Conservation (phyloP, 2,797 vertebrate genomes). For the Chelonia mydas region DNA sequence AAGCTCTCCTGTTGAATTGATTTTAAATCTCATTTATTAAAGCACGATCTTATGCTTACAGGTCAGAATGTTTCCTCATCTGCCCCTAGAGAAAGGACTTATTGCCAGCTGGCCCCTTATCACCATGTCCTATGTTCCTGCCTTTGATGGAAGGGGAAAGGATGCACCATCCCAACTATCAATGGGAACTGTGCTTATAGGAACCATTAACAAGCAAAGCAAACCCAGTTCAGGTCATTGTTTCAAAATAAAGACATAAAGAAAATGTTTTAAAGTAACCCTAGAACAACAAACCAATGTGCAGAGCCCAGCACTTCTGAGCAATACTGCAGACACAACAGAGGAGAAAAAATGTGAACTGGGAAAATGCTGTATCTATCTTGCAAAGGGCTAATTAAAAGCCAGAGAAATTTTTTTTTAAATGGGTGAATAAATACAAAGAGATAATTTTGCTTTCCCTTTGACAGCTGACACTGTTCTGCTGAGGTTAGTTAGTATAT, state of each 20-base stretch:
- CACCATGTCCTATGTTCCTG: neutral
- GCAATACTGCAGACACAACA: too few species aligned
- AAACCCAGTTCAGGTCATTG: neutral
- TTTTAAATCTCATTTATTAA: neutral
- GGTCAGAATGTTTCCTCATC: neutral
- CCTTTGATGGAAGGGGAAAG: neutral
- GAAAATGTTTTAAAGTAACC: neutral
- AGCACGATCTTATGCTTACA: neutral
- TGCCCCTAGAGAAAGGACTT: neutral
- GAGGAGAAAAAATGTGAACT: neutral
- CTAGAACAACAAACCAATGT: neutral
- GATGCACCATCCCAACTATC: neutral
- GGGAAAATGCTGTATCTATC: neutral
- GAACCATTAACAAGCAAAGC: neutral
- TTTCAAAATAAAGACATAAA: neutral
- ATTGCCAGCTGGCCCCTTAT: neutral
- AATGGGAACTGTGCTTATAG: neutral
- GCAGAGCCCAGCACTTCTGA: neutral
- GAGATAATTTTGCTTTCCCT: neutral
- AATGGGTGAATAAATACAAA: neutral
- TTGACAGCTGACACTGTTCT: neutral
- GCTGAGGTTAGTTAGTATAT: neutral
- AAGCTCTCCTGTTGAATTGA: neutral
- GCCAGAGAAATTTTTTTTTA: neutral
- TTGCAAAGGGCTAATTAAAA: neutral